A percentile compares a stretch with the other conserved stretches of the same genome.
These are phyloP conservation scores for Meta bourneti DNA, from an alignment of 2,888 invertebrate genomes.

Conservation along the genomic window DNA sequence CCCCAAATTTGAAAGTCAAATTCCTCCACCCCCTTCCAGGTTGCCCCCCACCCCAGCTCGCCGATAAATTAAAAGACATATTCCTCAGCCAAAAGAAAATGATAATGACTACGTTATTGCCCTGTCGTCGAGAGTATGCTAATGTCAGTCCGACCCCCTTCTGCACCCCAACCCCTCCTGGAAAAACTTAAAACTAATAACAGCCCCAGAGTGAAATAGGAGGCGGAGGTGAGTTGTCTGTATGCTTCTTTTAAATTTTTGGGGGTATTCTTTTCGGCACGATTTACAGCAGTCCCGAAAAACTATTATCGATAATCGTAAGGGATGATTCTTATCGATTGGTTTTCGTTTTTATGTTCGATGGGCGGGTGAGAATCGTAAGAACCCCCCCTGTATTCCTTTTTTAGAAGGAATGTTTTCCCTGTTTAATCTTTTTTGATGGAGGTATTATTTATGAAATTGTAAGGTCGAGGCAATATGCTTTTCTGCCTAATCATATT, in stretches of 20 bases:
- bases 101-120: slow-evolving; percentile 72
- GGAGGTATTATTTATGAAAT: slow-evolving; percentile 69
- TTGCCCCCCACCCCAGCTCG: not conserved
- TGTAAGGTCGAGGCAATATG: slow-evolving; percentile 40
- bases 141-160: slow-evolving; percentile 13
- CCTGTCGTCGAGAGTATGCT: slow-evolving; percentile 55
- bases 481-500: not conserved
- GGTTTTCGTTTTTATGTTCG: slow-evolving; percentile 29
- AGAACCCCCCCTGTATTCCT: not conserved
- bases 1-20: slow-evolving; percentile 64
- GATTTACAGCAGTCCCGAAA: not conserved
- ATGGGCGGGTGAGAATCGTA: slow-evolving; percentile 34
- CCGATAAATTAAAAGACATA: slow-evolving; percentile 71
- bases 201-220: slow-evolving; percentile 25
- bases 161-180: not conserved
- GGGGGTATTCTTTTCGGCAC: not conserved
- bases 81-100: slow-evolving; percentile 46
- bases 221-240: not conserved
- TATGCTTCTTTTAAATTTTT: slow-evolving; percentile 14
- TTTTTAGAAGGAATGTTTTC: not conserved
- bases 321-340: slow-evolving; percentile 63
- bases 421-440: slow-evolving; percentile 50
- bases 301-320: slow-evolving; percentile 67
- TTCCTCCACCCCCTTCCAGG: not conserved
- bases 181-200: slow-evolving; percentile 67